Conservation (phyloP, 2,888 invertebrate genomes). For the Muschampia plurimacula region DNA sequence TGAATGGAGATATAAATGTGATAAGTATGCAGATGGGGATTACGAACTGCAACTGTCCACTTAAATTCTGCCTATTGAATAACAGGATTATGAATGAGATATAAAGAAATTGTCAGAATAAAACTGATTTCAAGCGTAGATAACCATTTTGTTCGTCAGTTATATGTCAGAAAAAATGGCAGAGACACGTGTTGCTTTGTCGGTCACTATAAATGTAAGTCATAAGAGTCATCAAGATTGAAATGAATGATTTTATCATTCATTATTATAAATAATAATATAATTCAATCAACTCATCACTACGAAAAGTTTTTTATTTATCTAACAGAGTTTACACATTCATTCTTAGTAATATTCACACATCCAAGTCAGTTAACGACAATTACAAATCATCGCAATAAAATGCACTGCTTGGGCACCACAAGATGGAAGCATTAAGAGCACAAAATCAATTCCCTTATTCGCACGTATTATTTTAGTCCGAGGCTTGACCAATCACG, state of each 20-base stretch:
- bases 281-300: too few species aligned
- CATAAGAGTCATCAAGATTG: too few species aligned
- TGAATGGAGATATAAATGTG: slow-evolving; percentile 47
- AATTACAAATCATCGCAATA: slow-evolving; percentile 26
- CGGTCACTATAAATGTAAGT: not conserved
- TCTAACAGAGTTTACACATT: not conserved
- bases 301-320: not conserved
- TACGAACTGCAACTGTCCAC: slow-evolving; percentile 32
- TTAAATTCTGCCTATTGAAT: slow-evolving; percentile 26
- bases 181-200: slow-evolving; percentile 11
- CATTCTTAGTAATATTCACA: not conserved
- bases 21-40: slow-evolving; percentile 47
- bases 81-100: slow-evolving; percentile 24
- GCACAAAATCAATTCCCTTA: slow-evolving; percentile 45
- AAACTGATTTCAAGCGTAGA: slow-evolving; percentile 13
- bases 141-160: not conserved
- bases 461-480: slow-evolving; percentile 59
- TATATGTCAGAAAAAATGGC: not conserved
- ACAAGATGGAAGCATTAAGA: slow-evolving; percentile 37
- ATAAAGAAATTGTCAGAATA: slow-evolving; percentile 28
- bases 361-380: not conserved
- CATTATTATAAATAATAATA: too few species aligned
- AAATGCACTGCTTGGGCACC: slow-evolving; percentile 33
- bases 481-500: slow-evolving; percentile 68
- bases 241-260: too few species aligned